Conservation (phyloP, 2,113 vertebrate genomes). For the Jacana jacana region DNA sequence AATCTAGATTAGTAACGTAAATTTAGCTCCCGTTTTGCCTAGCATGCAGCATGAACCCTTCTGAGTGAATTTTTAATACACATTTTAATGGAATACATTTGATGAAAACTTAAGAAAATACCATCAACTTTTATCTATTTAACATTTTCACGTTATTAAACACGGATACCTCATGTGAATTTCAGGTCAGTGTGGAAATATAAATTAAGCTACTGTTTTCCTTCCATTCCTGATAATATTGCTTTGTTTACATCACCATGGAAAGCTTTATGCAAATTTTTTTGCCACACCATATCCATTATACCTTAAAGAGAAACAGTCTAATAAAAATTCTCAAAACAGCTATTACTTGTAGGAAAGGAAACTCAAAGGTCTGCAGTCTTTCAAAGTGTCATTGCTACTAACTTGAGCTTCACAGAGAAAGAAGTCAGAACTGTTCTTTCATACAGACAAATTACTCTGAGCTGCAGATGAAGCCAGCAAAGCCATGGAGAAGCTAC, state of each 20-base stretch:
- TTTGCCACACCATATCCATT: slow-evolving; percentile 19
- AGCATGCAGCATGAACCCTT: not conserved
- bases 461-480: not conserved
- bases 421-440: not conserved
- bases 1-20: slow-evolving; percentile 6
- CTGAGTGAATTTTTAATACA: not conserved
- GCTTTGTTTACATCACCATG: slow-evolving; percentile 49
- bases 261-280: slow-evolving; percentile 51
- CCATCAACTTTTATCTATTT: slow-evolving; percentile 19
- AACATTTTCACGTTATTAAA: slow-evolving; percentile 51
- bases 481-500: not conserved
- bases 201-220: slow-evolving; percentile 34
- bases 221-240: slow-evolving; percentile 31
- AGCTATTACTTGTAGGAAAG: not conserved
- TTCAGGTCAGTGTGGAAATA: slow-evolving; percentile 52
- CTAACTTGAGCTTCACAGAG: not conserved
- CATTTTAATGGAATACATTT: not conserved
- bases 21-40: not conserved
- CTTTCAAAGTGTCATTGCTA: slow-evolving; percentile 34
- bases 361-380: slow-evolving; percentile 2
- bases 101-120: slow-evolving; percentile 33
- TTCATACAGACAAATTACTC: not conserved
- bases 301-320: slow-evolving; percentile 24
- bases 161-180: slow-evolving; percentile 41
- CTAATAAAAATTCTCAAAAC: slow-evolving; percentile 48